Base-by-base conservation (phyloP, 2,888 invertebrate species). In the Pheosia tremula region DNA sequence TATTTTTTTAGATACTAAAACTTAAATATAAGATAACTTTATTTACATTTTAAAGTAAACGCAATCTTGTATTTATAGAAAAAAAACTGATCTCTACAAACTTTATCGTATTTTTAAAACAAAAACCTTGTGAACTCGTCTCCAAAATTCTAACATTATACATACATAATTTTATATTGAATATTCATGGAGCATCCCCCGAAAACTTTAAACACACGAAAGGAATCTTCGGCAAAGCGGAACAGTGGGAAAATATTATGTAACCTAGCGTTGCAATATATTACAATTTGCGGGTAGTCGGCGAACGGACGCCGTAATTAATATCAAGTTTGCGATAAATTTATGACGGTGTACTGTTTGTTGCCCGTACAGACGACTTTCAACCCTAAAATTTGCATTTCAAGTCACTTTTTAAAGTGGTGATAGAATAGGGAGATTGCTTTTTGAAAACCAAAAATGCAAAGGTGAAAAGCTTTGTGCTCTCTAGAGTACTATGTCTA, bases 271-370 rank as follows among this genome's bases (percentile, higher is more conserved):
- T 65, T 73, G 77, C 80, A 82, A 85, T 87, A 85, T 86, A 87
- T 86, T 81, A 84, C 80, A 88, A 86, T 86, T 86, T 87, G 84
- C 76, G 86, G 86, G 78, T 82, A 85, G 81, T 85, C 85, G 74
- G 79, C 71, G 75, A 81, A 76, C 80, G 72, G 69, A 77, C 78
- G 72, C 67, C 80, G 89, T 90, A 91, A 91, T 91, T 91, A 91
- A 90, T 91, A 91, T 87, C 87, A 90, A 89, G 87, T 90, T 90
- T 85, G 88, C 80, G 75, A 84, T 85, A 83, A 86, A 88, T 89
- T 88, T 88, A 88, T 83, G 73, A 58, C 68, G 63, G 73, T 64
- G 62, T 64, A 60, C 62, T 64, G 63, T 65, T 68, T 8, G 43
- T 41, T 50, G 65, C 54, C 60, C 49, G 60, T 59, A 56, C 49